These are phyloP conservation scores for Lacanobia oleracea DNA, from an alignment of 2,888 invertebrate genomes.

Conservation along the genomic window DNA sequence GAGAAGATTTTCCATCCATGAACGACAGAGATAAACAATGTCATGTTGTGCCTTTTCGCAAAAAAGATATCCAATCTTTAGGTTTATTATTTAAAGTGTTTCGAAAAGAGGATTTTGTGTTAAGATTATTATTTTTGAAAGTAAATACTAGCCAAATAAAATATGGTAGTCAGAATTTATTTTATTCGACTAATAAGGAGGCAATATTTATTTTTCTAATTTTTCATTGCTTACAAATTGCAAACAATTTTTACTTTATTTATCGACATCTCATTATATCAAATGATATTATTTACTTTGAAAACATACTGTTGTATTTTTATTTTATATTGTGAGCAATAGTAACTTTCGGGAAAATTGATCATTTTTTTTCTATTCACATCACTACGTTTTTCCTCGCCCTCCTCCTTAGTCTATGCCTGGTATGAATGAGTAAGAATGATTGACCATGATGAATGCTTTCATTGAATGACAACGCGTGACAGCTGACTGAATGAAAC, in stretches of 20 bases:
- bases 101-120: background rate
- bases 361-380: background rate
- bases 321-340: background rate
- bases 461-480: conserved; percentile 3
- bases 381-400: conserved; percentile 13
- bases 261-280: background rate
- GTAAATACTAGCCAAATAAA: background rate
- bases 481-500: conserved; percentile 51
- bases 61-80: conserved; percentile 3
- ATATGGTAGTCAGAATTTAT: background rate
- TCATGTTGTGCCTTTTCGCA: conserved; percentile 38
- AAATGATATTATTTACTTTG: background rate
- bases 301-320: too few relatives aligned
- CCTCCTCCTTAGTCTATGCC: conserved; percentile 47
- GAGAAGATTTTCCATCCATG: conserved; percentile 66
- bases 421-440: conserved; percentile 1
- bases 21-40: conserved; percentile 59
- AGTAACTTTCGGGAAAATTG: background rate
- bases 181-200: conserved; percentile 37
- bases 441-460: conserved; percentile 4
- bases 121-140: background rate
- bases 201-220: background rate
- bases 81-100: background rate
- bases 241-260: background rate
- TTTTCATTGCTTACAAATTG: background rate